A percentile compares a stretch with the other conserved stretches of the same genome.
These are phyloP conservation scores for Chloroceryle aenea DNA, from an alignment of 2,113 vertebrate species.

Conservation along the genomic window DNA sequence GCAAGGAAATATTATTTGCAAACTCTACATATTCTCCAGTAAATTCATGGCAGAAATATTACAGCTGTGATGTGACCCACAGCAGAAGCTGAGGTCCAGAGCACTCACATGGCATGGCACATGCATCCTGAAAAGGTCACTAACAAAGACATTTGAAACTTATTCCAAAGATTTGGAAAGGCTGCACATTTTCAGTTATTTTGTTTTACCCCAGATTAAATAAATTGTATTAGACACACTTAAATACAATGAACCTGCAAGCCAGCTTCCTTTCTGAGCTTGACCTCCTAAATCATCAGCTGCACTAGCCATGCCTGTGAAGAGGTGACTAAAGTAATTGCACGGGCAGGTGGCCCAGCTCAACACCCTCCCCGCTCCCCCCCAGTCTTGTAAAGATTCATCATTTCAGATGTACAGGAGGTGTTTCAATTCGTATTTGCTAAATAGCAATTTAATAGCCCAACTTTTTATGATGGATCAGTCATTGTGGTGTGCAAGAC, in stretches of 20 bases:
- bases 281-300: background rate
- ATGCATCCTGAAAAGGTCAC: background rate
- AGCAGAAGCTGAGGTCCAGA: background rate
- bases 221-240: background rate
- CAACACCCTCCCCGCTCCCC: background rate
- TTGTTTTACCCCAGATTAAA: background rate
- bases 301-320: background rate
- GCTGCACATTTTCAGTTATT: background rate
- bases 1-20: background rate
- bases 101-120: background rate
- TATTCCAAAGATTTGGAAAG: background rate
- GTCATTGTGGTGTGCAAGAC: background rate
- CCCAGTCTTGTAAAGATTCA: background rate
- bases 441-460: background rate
- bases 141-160: background rate
- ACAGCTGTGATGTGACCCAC: background rate
- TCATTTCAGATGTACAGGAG: background rate
- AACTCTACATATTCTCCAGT: background rate
- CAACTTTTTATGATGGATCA: background rate
- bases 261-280: background rate
- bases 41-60: background rate
- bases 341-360: accelerated
- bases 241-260: background rate
- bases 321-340: background rate
- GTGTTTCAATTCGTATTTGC: background rate